phyloP scores from a whole-genome alignment of 2,888 invertebrate species.

The Caenorhabditis parvicauda region DNA sequence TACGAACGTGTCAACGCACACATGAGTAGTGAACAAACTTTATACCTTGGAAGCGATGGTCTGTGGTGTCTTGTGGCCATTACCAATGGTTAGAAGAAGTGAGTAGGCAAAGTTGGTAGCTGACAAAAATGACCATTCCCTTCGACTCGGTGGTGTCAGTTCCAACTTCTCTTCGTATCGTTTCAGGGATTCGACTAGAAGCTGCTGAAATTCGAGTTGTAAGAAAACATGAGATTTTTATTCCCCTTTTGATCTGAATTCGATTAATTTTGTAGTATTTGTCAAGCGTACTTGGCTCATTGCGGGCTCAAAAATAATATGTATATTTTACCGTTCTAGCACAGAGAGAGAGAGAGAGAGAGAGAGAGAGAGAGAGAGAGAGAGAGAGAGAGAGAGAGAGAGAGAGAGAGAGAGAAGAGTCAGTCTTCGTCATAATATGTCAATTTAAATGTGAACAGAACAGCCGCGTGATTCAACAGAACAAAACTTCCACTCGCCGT shows the following conservation, averaged over 20 bases:
- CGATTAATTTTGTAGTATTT: not conserved
- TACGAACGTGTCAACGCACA: too few relatives aligned
- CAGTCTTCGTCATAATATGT: too few relatives aligned
- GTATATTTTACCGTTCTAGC: too few relatives aligned
- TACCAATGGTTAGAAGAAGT: constrained; percentile 55
- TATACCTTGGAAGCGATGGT: constrained; percentile 50
- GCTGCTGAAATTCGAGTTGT: constrained; percentile 36
- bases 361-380: too few relatives aligned
- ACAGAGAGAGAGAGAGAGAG: too few relatives aligned
- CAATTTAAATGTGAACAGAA: too few relatives aligned
- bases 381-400: too few relatives aligned
- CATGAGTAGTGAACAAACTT: not conserved
- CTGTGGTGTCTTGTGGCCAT: constrained; percentile 45
- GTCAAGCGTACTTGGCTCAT: not conserved
- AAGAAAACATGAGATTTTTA: not conserved
- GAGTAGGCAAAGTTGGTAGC: constrained; percentile 58
- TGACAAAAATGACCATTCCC: constrained; percentile 49
- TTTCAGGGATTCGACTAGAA: constrained; percentile 48
- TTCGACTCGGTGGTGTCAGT: constrained; percentile 20
- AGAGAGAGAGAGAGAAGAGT: too few relatives aligned
- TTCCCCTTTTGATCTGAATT: not conserved
- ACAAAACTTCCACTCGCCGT: not conserved
- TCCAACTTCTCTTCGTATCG: constrained; percentile 45
- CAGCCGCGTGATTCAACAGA: not conserved
- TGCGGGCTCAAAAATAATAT: too few relatives aligned